Evolutionary conservation across 2,888 invertebrate genomes (phyloP).

Genomic region (Nudaria mundana): DNA sequence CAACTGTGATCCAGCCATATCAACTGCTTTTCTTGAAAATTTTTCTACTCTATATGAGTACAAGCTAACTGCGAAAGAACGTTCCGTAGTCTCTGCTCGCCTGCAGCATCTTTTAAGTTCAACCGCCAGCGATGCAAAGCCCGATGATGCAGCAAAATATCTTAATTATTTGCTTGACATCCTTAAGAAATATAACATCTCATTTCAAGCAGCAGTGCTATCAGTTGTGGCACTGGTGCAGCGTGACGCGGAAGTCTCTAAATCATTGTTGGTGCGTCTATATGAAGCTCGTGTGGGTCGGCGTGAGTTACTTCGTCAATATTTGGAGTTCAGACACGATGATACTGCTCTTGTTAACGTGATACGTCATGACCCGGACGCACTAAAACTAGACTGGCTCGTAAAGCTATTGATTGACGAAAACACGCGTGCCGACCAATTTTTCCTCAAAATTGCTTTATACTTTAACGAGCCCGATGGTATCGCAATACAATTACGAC

Average conservation of each 20-base stretch:
- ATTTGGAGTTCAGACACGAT: slow-evolving; percentile 41
- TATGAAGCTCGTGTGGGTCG: slow-evolving; percentile 45
- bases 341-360: slow-evolving; percentile 53
- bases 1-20: slow-evolving; percentile 25
- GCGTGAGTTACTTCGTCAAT: slow-evolving; percentile 41
- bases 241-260: slow-evolving; percentile 24
- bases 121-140: slow-evolving; percentile 22
- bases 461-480: slow-evolving; percentile 53
- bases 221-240: slow-evolving; percentile 32
- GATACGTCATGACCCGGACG: slow-evolving; percentile 44
- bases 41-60: slow-evolving; percentile 50
- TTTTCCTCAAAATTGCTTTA: slow-evolving; percentile 32
- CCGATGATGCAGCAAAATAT: slow-evolving; percentile 12
- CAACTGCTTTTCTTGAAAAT: slow-evolving; percentile 38
- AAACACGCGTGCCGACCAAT: slow-evolving; percentile 21
- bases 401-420: slow-evolving; percentile 21
- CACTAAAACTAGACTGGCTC: slow-evolving; percentile 33
- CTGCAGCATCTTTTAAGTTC: slow-evolving; percentile 33
- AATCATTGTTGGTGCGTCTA: slow-evolving; percentile 35
- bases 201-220: slow-evolving; percentile 27
- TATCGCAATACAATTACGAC: slow-evolving; percentile 34
- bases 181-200: slow-evolving; percentile 37
- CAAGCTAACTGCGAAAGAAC: slow-evolving; percentile 39
- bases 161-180: slow-evolving; percentile 39
- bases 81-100: slow-evolving; percentile 24